Evolutionary conservation across 2,888 invertebrate genomes (phyloP), one percentile per base, ranked within the genome.

Genomic region (Silvanus unidentatus): DNA sequence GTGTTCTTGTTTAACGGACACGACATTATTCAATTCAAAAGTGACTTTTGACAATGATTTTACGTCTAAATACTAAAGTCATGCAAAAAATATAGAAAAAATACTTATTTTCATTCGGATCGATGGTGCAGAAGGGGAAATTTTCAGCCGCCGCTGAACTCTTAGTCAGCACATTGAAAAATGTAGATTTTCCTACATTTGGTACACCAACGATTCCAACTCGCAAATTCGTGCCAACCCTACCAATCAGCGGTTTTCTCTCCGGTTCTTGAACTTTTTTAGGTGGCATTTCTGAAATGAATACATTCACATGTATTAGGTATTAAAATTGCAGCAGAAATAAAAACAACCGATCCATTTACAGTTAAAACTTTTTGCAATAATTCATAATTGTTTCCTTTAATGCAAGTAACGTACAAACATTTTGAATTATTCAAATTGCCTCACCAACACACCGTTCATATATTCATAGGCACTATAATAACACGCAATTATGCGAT

Each of bases 61-160:
- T n/a, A n/a, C n/a, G n/a, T n/a, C n/a, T n/a, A n/a, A n/a, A n/a
- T n/a, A n/a, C n/a, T n/a, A n/a, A n/a, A n/a, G n/a, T n/a, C 32
- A 32, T 32, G 32, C 32, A 32, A 32, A 32, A 32, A 5, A 5
- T 5, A 32, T 32, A 32, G 8, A 63, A 65, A 62, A 59, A 58
- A 84, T 86, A 93, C 94, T 94, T 91, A 95, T 93, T 97, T 83
- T 99, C 98, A 90, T 98, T 98, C 39, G 99, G 99, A 75, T 99
- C 97, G 70, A 99, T 99, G 72, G 99, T 99, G 78, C 99, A 99
- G 79, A 99, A 99, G 1, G 99, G 98, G 70, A 98, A 99, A 72
- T 99, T 99, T 71, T 98, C 99, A 41, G 99, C 99, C 43, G 95
- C 87, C 4, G 94, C 98, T 65, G 90, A 87, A 70, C 96, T 96